A percentile compares a stretch with the other conserved stretches of the same genome.
Conservation (phyloP, 2,113 vertebrate genomes). For the Gasterosteus nipponicus region DNA sequence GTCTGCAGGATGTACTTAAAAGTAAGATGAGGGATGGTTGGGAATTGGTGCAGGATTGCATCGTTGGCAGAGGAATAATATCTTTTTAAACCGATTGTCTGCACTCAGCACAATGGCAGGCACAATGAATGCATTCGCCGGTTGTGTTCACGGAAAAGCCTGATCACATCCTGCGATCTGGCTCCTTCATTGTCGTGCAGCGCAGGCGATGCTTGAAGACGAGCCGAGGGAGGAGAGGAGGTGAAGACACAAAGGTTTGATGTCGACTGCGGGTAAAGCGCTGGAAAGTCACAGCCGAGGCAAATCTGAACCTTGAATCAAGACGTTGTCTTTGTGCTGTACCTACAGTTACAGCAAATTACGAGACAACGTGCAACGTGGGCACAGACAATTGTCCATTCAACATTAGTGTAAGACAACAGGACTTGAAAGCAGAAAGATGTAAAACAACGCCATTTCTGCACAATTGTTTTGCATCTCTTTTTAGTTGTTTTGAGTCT, state of each 20-base stretch:
- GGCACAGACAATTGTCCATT: neutral
- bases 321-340: neutral
- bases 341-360: neutral
- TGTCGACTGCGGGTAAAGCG: slow-evolving; percentile 15
- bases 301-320: neutral
- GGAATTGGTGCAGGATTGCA: slow-evolving; percentile 57
- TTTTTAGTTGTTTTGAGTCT: neutral
- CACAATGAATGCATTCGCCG: slow-evolving; percentile 61
- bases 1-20: slow-evolving; percentile 59
- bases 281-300: slow-evolving; percentile 10
- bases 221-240: slow-evolving; percentile 13
- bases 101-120: slow-evolving; percentile 42
- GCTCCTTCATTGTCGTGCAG: slow-evolving; percentile 31
- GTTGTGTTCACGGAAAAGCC: slow-evolving; percentile 57
- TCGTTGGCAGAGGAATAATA: slow-evolving; percentile 57
- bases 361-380: neutral
- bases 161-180: slow-evolving; percentile 58
- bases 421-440: neutral
- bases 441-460: neutral
- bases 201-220: slow-evolving; percentile 30
- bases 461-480: neutral
- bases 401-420: neutral
- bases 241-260: slow-evolving; percentile 32
- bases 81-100: slow-evolving; percentile 70
- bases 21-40: slow-evolving; percentile 34